Base-by-base conservation (phyloP, 2,888 invertebrate species). In the Drosophila niveifrons region DNA sequence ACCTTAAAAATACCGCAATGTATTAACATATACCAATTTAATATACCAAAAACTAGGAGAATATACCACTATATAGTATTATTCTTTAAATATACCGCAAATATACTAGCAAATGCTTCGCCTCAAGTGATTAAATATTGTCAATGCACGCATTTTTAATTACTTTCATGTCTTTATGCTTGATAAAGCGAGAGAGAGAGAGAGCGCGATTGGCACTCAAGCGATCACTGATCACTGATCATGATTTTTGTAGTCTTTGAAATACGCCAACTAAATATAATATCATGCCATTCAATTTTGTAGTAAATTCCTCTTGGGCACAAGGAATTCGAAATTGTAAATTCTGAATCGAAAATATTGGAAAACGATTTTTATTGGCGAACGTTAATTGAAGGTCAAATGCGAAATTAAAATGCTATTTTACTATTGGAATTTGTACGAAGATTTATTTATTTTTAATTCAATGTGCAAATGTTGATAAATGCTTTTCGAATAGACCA, bases 391-490 rank as follows among this genome's bases (percentile, higher is more conserved):
- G 72, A 80, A 80, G 78, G 80, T 74, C 66, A 69, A 65, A 61
- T 62, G 41, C 28, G 64, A 70, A 78, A 78, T 66, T 62, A 66
- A 80, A 78, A 69, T 82, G 48, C 55, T 48, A 57, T 66, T 64
- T 63, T 36, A 64, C 50, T 55, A 73, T 63, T 73, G 75, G 48
- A 57, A 55, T 52, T 51, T 36, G 56, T 62, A 17, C 15, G 10
- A 48, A 47, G 77, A 73, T 78, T 77, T 77, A 82, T 77, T 75
- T 78, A 72, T 65, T 80, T 80, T 77, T 71, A 78, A 80, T 83
- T 72, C 81, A 68, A 75, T 78, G 76, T 78, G 64, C 76, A 83
- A 80, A 83, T 78, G 73, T 81, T 82, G 82, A 82, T 82, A 86
- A 82, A 82, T 82, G 82, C 72, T 82, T 67, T 62, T 56, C 31